phyloP scores from a whole-genome alignment of 2,888 invertebrate species.

The Melikaiella ostensackeni region DNA sequence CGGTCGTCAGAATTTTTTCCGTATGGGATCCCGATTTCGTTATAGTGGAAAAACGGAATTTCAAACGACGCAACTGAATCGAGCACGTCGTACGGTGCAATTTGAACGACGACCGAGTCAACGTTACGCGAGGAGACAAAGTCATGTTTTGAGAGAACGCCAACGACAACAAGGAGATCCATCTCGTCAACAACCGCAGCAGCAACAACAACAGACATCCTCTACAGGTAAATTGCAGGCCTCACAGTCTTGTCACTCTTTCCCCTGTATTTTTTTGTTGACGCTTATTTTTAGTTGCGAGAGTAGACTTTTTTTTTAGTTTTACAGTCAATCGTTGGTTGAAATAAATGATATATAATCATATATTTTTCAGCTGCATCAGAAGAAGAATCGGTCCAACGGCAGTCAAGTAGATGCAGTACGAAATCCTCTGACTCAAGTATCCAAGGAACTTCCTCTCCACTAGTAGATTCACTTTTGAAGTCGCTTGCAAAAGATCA shows the following conservation, averaged over 20 bases:
- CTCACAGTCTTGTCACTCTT: too few species aligned
- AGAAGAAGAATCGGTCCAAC: slow-evolving; percentile 70
- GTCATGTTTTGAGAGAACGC: slow-evolving; percentile 90
- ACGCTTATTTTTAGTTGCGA: neutral
- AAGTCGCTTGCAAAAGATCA: slow-evolving; percentile 87
- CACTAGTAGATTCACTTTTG: slow-evolving; percentile 85
- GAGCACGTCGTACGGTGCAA: slow-evolving; percentile 94
- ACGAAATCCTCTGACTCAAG: slow-evolving; percentile 77
- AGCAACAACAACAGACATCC: neutral
- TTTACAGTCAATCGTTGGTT: too few species aligned
- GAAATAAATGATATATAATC: neutral
- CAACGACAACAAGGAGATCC: slow-evolving; percentile 81
- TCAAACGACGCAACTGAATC: slow-evolving; percentile 94
- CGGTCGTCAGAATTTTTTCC: slow-evolving; percentile 96
- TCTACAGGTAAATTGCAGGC: neutral
- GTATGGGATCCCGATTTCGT: slow-evolving; percentile 98
- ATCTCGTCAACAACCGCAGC: slow-evolving; percentile 65
- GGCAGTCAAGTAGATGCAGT: slow-evolving; percentile 71
- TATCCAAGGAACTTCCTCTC: slow-evolving; percentile 75
- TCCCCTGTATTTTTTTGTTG: neutral
- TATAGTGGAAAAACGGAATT: slow-evolving; percentile 98
- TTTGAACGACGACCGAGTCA: slow-evolving; percentile 98
- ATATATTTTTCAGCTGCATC: slow-evolving; percentile 54
- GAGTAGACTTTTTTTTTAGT: neutral
- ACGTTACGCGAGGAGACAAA: slow-evolving; percentile 94